phyloP scores from a whole-genome alignment of 2,888 invertebrate genomes.

The Drosophila nigritarsus region DNA sequence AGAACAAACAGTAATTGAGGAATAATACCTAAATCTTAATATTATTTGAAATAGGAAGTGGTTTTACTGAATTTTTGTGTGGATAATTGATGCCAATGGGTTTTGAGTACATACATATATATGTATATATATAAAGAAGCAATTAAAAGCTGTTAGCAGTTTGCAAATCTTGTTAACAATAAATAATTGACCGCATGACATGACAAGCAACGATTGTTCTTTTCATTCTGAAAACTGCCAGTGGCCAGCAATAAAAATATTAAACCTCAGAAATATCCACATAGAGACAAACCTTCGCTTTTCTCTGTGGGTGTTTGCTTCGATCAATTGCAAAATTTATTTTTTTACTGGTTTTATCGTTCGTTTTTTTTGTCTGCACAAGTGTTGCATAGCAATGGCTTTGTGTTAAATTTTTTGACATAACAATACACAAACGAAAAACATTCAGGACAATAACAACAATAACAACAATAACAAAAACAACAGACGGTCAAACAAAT shows the following conservation, averaged over 20 bases:
- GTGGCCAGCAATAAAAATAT: constrained; percentile 68
- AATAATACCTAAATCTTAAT: neutral
- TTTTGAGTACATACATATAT: neutral
- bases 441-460: constrained; percentile 5
- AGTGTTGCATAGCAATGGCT: constrained; percentile 78
- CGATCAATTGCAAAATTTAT: constrained; percentile 67
- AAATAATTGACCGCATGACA: constrained; percentile 75
- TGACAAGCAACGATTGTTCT: constrained; percentile 57
- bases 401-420: constrained; percentile 64
- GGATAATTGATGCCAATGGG: neutral
- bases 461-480: constrained; percentile 23
- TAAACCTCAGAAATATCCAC: constrained; percentile 32
- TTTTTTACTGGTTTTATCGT: constrained; percentile 41
- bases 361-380: constrained; percentile 60
- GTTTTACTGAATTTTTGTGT: neutral
- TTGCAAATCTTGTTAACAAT: constrained; percentile 62
- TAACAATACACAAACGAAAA: constrained; percentile 44
- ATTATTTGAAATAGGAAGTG: neutral
- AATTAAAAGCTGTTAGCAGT: neutral
- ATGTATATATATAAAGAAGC: neutral
- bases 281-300: constrained; percentile 7
- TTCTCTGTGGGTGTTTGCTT: constrained; percentile 3
- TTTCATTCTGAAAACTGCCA: constrained; percentile 30
- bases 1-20: neutral
- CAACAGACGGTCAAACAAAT: constrained; percentile 60